phyloP scores from a whole-genome alignment of 2,113 vertebrate genomes.

The Cheirogaleus medius region DNA sequence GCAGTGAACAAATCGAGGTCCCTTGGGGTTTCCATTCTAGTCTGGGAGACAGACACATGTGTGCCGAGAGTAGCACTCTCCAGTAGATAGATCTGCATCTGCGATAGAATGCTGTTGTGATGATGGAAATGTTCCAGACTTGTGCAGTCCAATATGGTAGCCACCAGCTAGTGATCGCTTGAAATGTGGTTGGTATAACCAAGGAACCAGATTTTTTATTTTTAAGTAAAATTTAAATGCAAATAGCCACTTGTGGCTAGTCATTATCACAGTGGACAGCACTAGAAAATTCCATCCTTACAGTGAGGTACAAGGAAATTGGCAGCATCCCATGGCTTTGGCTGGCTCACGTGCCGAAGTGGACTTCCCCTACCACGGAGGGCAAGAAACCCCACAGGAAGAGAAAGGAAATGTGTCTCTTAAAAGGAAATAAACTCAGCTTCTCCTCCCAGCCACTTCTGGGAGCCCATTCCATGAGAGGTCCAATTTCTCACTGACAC shows the following conservation, averaged over 20 bases:
- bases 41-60: not conserved
- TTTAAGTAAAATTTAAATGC: not conserved
- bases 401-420: not conserved
- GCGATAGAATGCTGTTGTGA: not conserved
- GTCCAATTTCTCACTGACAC: not conserved
- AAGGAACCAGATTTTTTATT: not conserved
- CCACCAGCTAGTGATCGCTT: not conserved
- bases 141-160: not conserved
- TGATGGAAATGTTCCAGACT: not conserved
- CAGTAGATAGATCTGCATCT: accelerated
- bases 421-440: not conserved
- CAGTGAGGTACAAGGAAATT: not conserved
- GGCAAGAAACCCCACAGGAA: not conserved
- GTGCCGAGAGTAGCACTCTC: not conserved
- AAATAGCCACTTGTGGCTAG: not conserved
- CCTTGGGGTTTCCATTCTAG: not conserved
- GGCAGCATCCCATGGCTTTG: not conserved
- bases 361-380: not conserved
- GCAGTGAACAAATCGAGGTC: not conserved
- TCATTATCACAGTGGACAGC: not conserved
- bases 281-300: not conserved
- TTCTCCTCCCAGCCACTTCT: not conserved
- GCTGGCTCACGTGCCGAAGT: not conserved
- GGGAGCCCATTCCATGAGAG: not conserved
- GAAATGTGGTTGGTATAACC: not conserved